Base-by-base conservation (phyloP, 92 coral and sea anemone genomes). In the Pocillopora meandrina region DNA sequence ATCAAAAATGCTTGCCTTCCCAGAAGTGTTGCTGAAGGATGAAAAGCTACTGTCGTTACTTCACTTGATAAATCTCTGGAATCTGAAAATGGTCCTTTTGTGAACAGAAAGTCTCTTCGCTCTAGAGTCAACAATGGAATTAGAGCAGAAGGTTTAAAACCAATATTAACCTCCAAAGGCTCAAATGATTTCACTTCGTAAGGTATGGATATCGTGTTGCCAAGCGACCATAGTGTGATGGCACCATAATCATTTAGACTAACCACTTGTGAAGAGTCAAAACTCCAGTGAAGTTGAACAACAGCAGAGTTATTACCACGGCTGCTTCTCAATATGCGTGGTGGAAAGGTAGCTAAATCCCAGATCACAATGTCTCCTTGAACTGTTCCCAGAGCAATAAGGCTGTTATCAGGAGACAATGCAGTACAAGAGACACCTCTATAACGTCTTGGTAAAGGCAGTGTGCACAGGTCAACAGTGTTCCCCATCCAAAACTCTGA, bases 331-430 rank as follows among this genome's bases (percentile, higher is more conserved):
- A 94, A 71, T 83, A 94, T 88, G 42, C 95, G 92, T 9, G 98
- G 98, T 58, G 98, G 98, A 70, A 84, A 82, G 56, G 80, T 58
- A n/a, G 70, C 31, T 2, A 94, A 88, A 80, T 94, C 93, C 98
- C 95, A 94, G 15, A 92, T 85, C 10, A 86, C 87, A 62, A 94
- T 86, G 70, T 94, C 98, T 12, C 98, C 98, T 72, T 92, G 98
- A 17, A 85, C 87, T 20, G 92, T 85, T 7, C 95, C 95, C 19
- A 94, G 74, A n/a, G 95, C 98, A 36, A 94, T 49, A 19, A 94
- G 86, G 77, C 87, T 84, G 78, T 94, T 84, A 52, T 89, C 79
- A 31, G 95, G 73, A 13, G 98, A 87, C 61, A 94, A 72, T 7
- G 98, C 79, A 17, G 86, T 85, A 56, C 93, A 90, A 26, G 93